Evolutionary conservation across 2,797 vertebrate genomes (phyloP).

Genomic region (Todus mexicanus): DNA sequence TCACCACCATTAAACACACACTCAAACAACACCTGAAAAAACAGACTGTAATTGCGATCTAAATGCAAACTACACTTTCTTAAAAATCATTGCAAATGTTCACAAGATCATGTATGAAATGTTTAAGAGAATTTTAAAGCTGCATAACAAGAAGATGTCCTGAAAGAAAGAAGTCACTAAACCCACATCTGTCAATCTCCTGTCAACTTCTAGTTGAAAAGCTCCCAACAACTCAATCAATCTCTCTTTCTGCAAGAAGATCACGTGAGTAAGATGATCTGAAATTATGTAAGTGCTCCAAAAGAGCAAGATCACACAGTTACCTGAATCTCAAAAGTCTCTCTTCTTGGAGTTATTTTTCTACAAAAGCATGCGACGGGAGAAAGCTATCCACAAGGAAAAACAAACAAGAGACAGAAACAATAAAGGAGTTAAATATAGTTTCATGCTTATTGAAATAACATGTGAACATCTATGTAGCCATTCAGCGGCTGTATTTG

Average conservation of each 20-base stretch:
- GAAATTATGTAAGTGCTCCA: background rate
- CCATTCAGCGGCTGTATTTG: background rate
- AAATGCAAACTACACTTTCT: background rate
- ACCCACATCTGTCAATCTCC: background rate
- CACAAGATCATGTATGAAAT: background rate
- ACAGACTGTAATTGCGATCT: background rate
- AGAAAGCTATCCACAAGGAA: background rate
- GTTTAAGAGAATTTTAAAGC: background rate
- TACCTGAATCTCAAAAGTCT: background rate
- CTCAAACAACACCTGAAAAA: background rate
- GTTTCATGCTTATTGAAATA: background rate
- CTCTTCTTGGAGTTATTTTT: too few species aligned
- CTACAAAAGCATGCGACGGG: background rate
- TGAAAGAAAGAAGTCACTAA: background rate
- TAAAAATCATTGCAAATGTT: background rate
- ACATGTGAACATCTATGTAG: background rate
- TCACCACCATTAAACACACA: background rate
- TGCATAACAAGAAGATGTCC: background rate
- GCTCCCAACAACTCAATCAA: background rate
- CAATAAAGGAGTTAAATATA: background rate
- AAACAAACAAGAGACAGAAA: background rate
- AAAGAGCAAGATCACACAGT: background rate
- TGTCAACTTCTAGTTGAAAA: background rate
- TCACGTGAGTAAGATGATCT: background rate
- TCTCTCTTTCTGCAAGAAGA: background rate